phyloP scores from a whole-genome alignment of 2,797 vertebrate species.

The Huso huso region DNA sequence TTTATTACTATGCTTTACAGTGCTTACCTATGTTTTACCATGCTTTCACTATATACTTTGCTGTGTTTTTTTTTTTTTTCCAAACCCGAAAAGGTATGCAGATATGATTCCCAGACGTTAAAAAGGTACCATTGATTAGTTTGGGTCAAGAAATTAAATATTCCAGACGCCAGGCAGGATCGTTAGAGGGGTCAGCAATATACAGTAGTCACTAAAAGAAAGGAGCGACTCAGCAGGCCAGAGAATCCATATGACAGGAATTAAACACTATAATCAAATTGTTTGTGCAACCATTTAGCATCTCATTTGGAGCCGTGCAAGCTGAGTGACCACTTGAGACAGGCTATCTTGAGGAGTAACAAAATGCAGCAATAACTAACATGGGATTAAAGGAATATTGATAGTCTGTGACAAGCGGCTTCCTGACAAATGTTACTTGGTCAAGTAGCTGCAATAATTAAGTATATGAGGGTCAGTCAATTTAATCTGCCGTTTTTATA shows the following conservation, averaged over 20 bases:
- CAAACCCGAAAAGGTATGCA: slow-evolving; percentile 2
- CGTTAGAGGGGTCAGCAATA: slow-evolving; percentile 46
- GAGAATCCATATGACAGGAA: slow-evolving; percentile 63
- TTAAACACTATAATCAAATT: slow-evolving; percentile 67
- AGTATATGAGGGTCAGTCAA: slow-evolving; percentile 83
- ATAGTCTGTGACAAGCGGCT: slow-evolving; percentile 71
- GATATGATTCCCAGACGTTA: slow-evolving; percentile 22
- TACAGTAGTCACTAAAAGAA: slow-evolving; percentile 36
- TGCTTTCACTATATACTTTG: too few species aligned
- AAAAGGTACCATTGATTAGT: slow-evolving; percentile 38
- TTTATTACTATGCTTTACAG: too few species aligned
- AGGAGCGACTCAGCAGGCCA: slow-evolving; percentile 47
- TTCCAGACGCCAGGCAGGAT: slow-evolving; percentile 34
- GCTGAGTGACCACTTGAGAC: slow-evolving; percentile 62
- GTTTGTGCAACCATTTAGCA: slow-evolving; percentile 64
- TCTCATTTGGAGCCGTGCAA: slow-evolving; percentile 45
- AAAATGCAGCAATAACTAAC: slow-evolving; percentile 72
- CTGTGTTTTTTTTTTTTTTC: background rate
- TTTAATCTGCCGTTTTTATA: slow-evolving; percentile 86
- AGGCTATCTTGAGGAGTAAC: slow-evolving; percentile 58
- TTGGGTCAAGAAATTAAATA: slow-evolving; percentile 35
- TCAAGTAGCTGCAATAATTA: slow-evolving; percentile 84
- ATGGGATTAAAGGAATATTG: slow-evolving; percentile 74
- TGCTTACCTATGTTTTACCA: too few species aligned
- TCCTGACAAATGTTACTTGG: slow-evolving; percentile 75